Evolutionary conservation across 2,797 vertebrate genomes (phyloP).

Genomic region (Oryzias sinensis): DNA sequence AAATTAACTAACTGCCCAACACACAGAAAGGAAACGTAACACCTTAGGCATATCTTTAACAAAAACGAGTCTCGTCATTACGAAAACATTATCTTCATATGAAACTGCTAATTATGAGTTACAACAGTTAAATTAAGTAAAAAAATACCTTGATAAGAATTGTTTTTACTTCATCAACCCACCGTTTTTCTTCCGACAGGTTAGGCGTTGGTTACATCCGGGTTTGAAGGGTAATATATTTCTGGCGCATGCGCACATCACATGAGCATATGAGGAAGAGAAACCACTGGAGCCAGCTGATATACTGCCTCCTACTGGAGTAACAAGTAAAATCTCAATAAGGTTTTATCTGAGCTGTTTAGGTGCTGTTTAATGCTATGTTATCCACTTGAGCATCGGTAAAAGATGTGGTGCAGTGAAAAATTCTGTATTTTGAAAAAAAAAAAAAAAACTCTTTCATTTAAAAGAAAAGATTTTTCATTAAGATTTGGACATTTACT

Average conservation of each 20-base stretch:
- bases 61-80: not conserved
- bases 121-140: not conserved
- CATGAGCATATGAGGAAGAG: not conserved
- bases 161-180: constrained; percentile 56
- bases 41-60: not conserved
- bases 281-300: constrained; percentile 15
- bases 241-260: constrained; percentile 54
- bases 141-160: constrained; percentile 5
- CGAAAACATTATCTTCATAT: not conserved
- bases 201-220: constrained; percentile 88
- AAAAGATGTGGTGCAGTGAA: too few species aligned
- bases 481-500: too few species aligned
- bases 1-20: too few species aligned
- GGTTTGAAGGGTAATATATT: constrained; percentile 71
- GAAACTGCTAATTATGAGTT: not conserved
- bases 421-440: too few species aligned
- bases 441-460: too few species aligned
- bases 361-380: too few species aligned
- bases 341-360: too few species aligned
- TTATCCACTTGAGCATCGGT: too few species aligned
- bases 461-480: too few species aligned
- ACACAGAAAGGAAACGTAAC: not conserved
- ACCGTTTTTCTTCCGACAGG: constrained; percentile 78
- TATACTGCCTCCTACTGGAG: constrained; percentile 49
- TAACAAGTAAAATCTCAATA: not conserved